A percentile compares a stretch with the other conserved stretches of the same genome.
phyloP scores from a whole-genome alignment of 2,888 invertebrate species.

The Cephus nigrinus region DNA sequence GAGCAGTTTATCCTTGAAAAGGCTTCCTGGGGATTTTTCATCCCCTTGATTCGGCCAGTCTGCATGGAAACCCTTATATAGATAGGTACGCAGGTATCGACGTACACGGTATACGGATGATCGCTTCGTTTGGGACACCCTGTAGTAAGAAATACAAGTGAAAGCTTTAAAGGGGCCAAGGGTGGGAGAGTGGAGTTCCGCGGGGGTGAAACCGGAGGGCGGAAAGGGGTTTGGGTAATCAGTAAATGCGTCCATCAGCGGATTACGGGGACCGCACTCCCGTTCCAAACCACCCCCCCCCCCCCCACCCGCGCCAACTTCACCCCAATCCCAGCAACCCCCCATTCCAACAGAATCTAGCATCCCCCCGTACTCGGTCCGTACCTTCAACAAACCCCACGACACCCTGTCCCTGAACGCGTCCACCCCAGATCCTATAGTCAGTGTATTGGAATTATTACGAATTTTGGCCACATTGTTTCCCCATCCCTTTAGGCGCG shows the following conservation, averaged over 20 bases:
- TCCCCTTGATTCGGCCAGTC: not conserved
- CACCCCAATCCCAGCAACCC: constrained; percentile 23
- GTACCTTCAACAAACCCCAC: constrained; percentile 1
- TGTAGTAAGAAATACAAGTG: constrained; percentile 55
- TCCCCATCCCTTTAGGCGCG: not conserved
- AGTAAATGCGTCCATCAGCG: constrained; percentile 62
- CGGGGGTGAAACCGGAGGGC: not conserved
- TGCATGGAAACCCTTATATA: not conserved
- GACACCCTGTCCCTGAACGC: not conserved
- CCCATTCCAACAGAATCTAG: constrained; percentile 26
- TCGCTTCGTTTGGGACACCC: constrained; percentile 43
- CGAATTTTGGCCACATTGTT: constrained; percentile 5
- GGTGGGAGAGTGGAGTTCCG: constrained; percentile 10
- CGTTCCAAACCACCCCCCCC: constrained; percentile 23
- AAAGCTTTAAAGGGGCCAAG: constrained; percentile 43
- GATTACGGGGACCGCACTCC: constrained; percentile 56
- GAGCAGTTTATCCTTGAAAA: not conserved
- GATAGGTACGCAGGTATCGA: not conserved
- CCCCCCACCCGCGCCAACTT: constrained; percentile 18
- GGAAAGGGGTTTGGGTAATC: constrained; percentile 54
- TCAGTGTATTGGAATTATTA: constrained; percentile 9
- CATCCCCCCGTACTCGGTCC: not conserved
- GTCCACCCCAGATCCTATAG: not conserved
- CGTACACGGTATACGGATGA: not conserved
- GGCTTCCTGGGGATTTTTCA: not conserved